These are phyloP conservation scores for Rhopalosiphum maidis DNA, from an alignment of 1,140 invertebrate species.

Conservation along the genomic window DNA sequence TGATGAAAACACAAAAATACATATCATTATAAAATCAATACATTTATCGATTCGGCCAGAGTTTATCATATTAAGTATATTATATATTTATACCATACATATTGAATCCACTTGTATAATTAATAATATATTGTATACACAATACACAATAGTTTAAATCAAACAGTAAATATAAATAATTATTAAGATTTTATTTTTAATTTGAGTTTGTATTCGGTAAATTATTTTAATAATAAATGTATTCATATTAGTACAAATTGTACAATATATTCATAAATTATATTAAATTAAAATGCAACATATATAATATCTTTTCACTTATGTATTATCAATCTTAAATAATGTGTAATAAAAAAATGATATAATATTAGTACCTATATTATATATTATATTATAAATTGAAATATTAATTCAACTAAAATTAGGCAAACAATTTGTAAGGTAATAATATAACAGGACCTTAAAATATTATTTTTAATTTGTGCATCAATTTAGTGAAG, in stretches of 20 bases:
- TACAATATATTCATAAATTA: not conserved
- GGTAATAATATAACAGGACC: not conserved
- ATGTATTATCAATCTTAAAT: not conserved
- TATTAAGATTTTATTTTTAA: not conserved
- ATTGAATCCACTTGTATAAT: too few species aligned
- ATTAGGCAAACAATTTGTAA: not conserved
- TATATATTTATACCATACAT: too few species aligned
- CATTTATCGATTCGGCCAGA: not conserved
- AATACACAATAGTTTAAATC: not conserved
- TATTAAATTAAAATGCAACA: conserved; percentile 3
- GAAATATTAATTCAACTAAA: not conserved
- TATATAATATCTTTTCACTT: not conserved
- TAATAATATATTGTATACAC: not conserved
- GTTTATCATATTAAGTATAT: too few species aligned
- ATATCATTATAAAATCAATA: not conserved
- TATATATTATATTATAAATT: not conserved
- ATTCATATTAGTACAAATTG: not conserved
- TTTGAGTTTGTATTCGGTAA: conserved; percentile 37
- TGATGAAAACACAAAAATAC: too few species aligned
- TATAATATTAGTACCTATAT: not conserved
- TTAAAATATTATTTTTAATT: not conserved
- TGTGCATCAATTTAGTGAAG: not conserved
- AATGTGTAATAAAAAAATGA: conserved; percentile 22
- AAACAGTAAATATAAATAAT: not conserved
- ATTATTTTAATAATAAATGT: conserved; percentile 17